A percentile compares a stretch with the other conserved stretches of the same genome.
These are phyloP conservation scores for Hylomyscus alleni DNA, from an alignment of 2,797 vertebrate species.

Conservation along the genomic window DNA sequence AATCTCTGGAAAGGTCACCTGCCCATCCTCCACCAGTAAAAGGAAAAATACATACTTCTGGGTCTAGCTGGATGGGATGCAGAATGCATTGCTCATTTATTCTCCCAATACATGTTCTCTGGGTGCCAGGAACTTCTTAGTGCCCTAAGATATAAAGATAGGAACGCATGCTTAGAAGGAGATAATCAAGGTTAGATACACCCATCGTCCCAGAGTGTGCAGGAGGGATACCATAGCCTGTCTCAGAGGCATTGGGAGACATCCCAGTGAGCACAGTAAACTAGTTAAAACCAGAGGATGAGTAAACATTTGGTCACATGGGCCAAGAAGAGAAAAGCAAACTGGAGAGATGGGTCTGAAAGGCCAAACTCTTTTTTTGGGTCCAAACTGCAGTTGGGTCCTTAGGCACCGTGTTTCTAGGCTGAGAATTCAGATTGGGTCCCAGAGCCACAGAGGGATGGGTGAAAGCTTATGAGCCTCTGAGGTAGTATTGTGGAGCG, in stretches of 20 bases:
- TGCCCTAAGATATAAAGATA: background rate
- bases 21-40: slow-evolving; percentile 46
- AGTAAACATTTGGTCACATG: background rate
- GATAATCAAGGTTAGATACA: background rate
- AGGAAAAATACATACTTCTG: slow-evolving; percentile 7
- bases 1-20: slow-evolving; percentile 71
- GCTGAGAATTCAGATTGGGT: slow-evolving; percentile 24
- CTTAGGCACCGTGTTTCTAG: background rate
- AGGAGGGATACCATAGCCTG: background rate
- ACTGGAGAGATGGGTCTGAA: background rate
- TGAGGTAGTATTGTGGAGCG: background rate
- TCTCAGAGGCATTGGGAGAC: background rate
- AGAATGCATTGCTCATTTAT: slow-evolving; percentile 46
- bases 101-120: background rate
- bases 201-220: background rate
- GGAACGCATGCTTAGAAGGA: slow-evolving; percentile 1
- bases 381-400: background rate
- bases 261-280: background rate
- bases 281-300: background rate
- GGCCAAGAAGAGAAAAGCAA: background rate
- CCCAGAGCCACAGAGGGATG: background rate
- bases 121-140: slow-evolving; percentile 2
- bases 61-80: slow-evolving; percentile 38
- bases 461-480: background rate
- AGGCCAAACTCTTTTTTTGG: background rate